These are phyloP conservation scores for Galaxias olidus DNA, from an alignment of 2,797 vertebrate species.

Conservation along the genomic window DNA sequence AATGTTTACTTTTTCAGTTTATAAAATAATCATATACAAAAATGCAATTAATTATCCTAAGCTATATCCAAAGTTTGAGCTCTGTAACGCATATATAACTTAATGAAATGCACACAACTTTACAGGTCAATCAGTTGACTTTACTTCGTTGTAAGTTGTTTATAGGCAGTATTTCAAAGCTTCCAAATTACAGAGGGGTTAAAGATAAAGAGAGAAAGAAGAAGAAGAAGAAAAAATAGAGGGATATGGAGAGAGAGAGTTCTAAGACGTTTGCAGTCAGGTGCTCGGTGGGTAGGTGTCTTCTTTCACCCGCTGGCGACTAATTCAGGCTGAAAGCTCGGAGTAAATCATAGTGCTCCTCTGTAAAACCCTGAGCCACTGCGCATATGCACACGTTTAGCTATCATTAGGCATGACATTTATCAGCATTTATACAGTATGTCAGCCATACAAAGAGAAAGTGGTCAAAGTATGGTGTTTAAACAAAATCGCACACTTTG, in stretches of 20 bases:
- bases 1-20: no score
- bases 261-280: constrained; percentile 58
- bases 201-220: no score
- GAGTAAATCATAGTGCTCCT: constrained; percentile 69
- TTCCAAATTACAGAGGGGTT: constrained; percentile 26
- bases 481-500: no score
- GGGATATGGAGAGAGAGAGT: constrained; percentile 1
- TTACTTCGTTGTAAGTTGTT: constrained; percentile 37
- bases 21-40: no score
- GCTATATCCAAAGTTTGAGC: no score
- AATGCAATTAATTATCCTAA: no score
- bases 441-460: no score
- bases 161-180: constrained; percentile 38
- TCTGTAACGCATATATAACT: no score
- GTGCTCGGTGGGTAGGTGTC: constrained; percentile 67
- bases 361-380: constrained; percentile 37
- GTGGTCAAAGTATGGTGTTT: no score
- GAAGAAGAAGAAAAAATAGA: no score
- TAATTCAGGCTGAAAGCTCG: constrained; percentile 71
- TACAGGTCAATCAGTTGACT: neutral
- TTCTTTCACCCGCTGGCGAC: constrained; percentile 73
- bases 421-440: no score
- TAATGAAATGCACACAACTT: no score
- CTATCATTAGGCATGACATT: constrained; percentile 7
- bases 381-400: constrained; percentile 32